Conservation (phyloP, 2,797 vertebrate species). For the Discoglossus pictus region DNA sequence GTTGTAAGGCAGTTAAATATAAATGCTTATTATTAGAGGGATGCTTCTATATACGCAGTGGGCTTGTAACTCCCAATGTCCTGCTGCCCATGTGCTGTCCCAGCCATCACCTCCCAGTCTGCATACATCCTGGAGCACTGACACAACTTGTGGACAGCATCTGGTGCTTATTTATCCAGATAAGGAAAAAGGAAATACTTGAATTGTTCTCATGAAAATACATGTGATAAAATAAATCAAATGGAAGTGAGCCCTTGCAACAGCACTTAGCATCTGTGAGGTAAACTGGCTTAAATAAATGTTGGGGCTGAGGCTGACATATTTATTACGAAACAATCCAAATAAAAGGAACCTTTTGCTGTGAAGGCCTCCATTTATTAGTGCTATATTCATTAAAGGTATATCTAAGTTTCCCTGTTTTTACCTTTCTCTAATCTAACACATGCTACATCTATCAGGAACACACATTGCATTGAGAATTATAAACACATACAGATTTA, state of each 20-base stretch:
- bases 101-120: conserved; percentile 38
- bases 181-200: conserved; percentile 39
- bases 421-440: no score
- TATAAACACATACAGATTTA: no score
- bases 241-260: conserved; percentile 12
- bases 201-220: conserved; percentile 36
- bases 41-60: background rate
- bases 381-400: no score
- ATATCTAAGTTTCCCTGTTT: no score
- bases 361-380: no score
- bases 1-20: no score
- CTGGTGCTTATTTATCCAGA: conserved; percentile 45
- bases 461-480: no score
- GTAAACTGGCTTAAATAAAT: background rate
- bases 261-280: background rate
- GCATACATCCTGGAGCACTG: conserved; percentile 48
- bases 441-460: no score
- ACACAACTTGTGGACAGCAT: conserved; percentile 24
- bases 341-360: no score
- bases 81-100: conserved; percentile 41
- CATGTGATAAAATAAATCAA: conserved; percentile 35
- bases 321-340: no score
- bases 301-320: background rate
- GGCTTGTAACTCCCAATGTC: background rate
- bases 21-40: no score